Evolutionary conservation across 1,140 invertebrate genomes (phyloP).

Genomic region (Zaprionus inermis): DNA sequence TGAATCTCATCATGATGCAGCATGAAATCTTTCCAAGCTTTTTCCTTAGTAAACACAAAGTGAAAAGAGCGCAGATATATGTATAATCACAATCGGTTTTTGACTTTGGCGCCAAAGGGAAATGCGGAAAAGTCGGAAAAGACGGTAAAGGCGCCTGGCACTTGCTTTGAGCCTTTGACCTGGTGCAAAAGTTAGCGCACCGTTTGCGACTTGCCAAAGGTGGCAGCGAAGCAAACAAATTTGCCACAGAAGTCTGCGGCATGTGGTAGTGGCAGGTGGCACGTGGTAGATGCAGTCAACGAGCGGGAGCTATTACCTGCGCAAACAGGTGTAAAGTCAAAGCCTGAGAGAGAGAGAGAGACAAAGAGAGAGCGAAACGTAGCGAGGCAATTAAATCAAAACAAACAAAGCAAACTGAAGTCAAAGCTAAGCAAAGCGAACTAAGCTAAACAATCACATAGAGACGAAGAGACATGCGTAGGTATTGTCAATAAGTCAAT

Average conservation of each 20-base stretch:
- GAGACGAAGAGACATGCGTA: constrained; percentile 35
- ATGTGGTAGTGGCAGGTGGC: too few relatives aligned
- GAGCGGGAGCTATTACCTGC: constrained; percentile 27
- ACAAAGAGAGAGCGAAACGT: constrained; percentile 22
- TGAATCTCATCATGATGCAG: too few relatives aligned
- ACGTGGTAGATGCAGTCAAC: constrained; percentile 20
- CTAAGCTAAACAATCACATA: constrained; percentile 52
- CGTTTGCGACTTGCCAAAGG: constrained; percentile 52
- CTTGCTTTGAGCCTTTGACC: constrained; percentile 57
- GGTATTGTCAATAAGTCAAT: background rate
- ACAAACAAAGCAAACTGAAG: constrained; percentile 42
- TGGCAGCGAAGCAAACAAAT: constrained; percentile 76
- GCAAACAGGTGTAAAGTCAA: constrained; percentile 72
- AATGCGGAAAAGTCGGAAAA: background rate
- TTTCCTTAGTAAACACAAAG: too few relatives aligned
- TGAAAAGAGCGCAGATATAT: background rate
- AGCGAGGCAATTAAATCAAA: constrained; percentile 35
- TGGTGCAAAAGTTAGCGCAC: constrained; percentile 44
- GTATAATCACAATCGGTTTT: background rate
- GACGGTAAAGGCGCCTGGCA: background rate
- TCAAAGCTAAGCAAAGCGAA: constrained; percentile 53
- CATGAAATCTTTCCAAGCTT: too few relatives aligned
- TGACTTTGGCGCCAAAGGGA: background rate
- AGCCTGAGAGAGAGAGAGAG: constrained; percentile 37
- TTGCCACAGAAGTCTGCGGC: constrained; percentile 45